Base-by-base conservation (phyloP, 2,113 vertebrate genomes). In the Caranx melampygus region DNA sequence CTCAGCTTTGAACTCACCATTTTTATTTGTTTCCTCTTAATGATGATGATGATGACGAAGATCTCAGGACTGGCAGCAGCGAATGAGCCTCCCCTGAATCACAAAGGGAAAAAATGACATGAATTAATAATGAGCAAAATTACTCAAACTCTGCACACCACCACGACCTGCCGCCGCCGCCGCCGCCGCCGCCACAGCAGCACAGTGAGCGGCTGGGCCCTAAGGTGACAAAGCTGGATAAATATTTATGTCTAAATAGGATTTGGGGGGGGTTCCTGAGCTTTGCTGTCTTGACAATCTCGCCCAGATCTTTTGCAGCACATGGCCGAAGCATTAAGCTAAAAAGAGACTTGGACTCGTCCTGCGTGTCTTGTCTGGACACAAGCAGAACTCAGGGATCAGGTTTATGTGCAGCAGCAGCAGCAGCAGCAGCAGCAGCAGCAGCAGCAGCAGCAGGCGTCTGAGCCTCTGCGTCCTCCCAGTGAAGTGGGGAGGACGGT, bases 181-280 rank as follows among this genome's bases (percentile, higher is more conserved):
- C 26, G 26, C 26, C 26, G 26, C 26, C 26, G 1, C 26, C 26
- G 26, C 26, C 26, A 26, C 26, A 26, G 26, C 84, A 70, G 82
- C 84, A 83, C 79, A 21, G 83, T 72, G 87, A 89, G 92, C 89
- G 62, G 70, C 26, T 26, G 72, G 83, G 90, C 92, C 91, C 92
- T 77, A 84, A 92, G 91, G 93, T 94, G 93, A 89, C 91, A 91
- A 78, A 72, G 62, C 82, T 77, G 26, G 88, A 90, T 93, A 87
- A 93, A 94, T 95, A 93, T 94, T 95, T 47, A 94, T 88, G 69
- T 88, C 82, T 91, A 94, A 94, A 93, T 90, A 93, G 81, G 92
- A 92, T 86, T 93, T 89, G 77, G 84, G 79, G 78, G 79, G 84
- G 79, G 78, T 77, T 83, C 55, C 52, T 26, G 70, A 44, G 76